phyloP scores from a whole-genome alignment of 1,140 invertebrate species.

The Drosophila eugracilis region DNA sequence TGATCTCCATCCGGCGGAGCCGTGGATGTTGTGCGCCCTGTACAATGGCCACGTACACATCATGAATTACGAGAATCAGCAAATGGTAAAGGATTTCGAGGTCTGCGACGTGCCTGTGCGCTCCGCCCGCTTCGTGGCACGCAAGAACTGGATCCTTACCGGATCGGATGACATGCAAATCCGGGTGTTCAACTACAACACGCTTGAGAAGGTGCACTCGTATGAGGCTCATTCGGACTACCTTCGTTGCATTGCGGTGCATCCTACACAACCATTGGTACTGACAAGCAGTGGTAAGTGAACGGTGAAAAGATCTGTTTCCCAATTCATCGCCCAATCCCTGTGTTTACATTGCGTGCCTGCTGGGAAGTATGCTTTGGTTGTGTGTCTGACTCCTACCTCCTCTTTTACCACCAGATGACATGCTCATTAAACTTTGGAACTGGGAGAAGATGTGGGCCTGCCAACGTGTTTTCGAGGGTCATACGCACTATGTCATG shows the following conservation, averaged over 20 bases:
- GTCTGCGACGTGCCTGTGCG: slow-evolving; percentile 98
- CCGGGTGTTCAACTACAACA: slow-evolving; percentile 99
- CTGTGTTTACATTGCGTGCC: slow-evolving; percentile 23
- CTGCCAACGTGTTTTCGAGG: slow-evolving; percentile 98
- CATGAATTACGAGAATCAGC: slow-evolving; percentile 98
- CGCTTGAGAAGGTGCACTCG: slow-evolving; percentile 96
- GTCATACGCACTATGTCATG: slow-evolving; percentile 99
- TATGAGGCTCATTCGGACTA: slow-evolving; percentile 99
- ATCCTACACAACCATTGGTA: slow-evolving; percentile 98
- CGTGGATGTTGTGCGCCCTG: slow-evolving; percentile 98
- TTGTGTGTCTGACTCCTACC: slow-evolving; percentile 2
- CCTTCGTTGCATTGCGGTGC: slow-evolving; percentile 97
- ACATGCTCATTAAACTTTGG: slow-evolving; percentile 99
- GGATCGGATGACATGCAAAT: slow-evolving; percentile 99
- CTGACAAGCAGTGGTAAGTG: slow-evolving; percentile 96
- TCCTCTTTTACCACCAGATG: slow-evolving; percentile 87
- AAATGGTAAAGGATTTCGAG: slow-evolving; percentile 86
- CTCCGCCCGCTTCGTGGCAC: slow-evolving; percentile 96
- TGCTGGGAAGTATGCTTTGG: slow-evolving; percentile 27
- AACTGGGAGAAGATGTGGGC: slow-evolving; percentile 99
- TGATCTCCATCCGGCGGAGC: slow-evolving; percentile 98
- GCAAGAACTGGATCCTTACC: slow-evolving; percentile 99
- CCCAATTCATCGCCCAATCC: neutral
- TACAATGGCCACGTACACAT: slow-evolving; percentile 99
- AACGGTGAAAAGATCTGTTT: neutral